Evolutionary conservation across 2,888 invertebrate genomes (phyloP).

Genomic region (Rhingia rostrata): DNA sequence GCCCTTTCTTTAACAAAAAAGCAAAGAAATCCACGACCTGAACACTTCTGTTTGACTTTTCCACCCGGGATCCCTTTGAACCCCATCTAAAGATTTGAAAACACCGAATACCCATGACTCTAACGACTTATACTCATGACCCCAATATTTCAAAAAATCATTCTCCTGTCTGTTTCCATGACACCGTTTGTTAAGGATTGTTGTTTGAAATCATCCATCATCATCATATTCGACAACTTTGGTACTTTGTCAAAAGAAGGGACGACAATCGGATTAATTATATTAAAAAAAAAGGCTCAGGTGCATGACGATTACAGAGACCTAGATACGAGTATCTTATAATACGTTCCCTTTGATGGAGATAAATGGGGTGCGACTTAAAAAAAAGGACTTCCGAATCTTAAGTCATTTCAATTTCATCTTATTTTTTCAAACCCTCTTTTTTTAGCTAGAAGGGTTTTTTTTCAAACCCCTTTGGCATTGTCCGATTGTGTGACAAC

Average conservation of each 20-base stretch:
- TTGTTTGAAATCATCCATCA: slow-evolving; percentile 60
- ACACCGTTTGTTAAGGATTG: slow-evolving; percentile 58
- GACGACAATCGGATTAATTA: slow-evolving; percentile 61
- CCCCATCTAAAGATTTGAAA: not conserved
- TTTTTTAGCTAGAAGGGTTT: not conserved
- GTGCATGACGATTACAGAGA: slow-evolving; percentile 21
- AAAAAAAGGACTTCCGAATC: not conserved
- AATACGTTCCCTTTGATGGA: slow-evolving; percentile 20
- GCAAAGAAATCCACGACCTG: not conserved
- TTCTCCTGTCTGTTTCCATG: slow-evolving; percentile 16
- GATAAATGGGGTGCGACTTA: slow-evolving; percentile 27
- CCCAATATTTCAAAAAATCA: slow-evolving; percentile 53
- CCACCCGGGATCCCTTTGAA: not conserved
- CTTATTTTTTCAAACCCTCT: not conserved
- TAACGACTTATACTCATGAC: slow-evolving; percentile 46
- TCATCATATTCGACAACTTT: slow-evolving; percentile 65
- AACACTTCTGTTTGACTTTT: not conserved
- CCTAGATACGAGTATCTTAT: not conserved
- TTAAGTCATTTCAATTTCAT: not conserved
- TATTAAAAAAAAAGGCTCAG: slow-evolving; percentile 52
- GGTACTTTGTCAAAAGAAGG: slow-evolving; percentile 30
- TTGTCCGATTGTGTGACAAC: slow-evolving; percentile 1
- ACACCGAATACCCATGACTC: slow-evolving; percentile 23
- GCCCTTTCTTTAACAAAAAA: not conserved
- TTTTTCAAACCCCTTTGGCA: not conserved